These are phyloP conservation scores for Sphyrna mokarran DNA, from an alignment of 2,113 vertebrate species.

Conservation along the genomic window DNA sequence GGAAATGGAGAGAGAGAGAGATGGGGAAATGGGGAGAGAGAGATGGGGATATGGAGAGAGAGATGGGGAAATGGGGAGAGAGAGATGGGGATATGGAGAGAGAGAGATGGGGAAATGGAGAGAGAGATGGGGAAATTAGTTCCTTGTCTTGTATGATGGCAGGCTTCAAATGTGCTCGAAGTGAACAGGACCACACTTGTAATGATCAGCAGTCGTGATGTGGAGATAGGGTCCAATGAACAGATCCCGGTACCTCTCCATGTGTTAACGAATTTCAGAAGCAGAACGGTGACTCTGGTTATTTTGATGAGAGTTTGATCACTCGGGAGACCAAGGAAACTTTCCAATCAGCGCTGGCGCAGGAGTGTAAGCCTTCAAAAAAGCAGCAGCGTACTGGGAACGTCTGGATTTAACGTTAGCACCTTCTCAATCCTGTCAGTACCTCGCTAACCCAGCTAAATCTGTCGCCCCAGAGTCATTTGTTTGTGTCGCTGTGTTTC, in stretches of 20 bases:
- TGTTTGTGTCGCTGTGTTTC: neutral
- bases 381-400: neutral
- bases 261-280: neutral
- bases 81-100: too few relatives aligned
- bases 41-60: too few relatives aligned
- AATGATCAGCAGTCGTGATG: neutral
- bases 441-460: neutral
- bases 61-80: too few relatives aligned
- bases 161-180: too few relatives aligned
- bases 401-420: neutral
- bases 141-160: too few relatives aligned
- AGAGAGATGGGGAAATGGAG: too few relatives aligned
- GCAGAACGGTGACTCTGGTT: neutral
- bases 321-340: neutral
- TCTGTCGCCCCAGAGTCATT: neutral
- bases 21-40: too few relatives aligned
- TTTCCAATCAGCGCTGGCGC: constrained; percentile 7
- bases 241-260: neutral
- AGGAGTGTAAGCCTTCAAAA: neutral
- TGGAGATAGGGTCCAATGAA: too few relatives aligned
- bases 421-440: neutral
- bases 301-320: constrained; percentile 15
- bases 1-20: too few relatives aligned
- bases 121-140: too few relatives aligned
- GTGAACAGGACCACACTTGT: neutral